Evolutionary conservation across 2,113 vertebrate species (phyloP).

Genomic region (Mirounga angustirostris): DNA sequence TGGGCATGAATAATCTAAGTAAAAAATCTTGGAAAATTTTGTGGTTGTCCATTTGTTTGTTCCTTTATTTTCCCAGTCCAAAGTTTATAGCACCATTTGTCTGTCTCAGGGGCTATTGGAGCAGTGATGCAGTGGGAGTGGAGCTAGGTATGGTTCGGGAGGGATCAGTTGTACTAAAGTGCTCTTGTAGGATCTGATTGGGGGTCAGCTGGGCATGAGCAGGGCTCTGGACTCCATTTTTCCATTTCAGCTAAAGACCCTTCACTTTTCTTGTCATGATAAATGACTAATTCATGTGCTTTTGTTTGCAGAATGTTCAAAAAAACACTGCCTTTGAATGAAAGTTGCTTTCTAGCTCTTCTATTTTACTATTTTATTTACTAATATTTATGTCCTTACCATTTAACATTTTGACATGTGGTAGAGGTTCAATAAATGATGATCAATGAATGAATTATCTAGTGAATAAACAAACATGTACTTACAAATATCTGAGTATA

Average conservation of each 20-base stretch:
- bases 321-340: constrained; percentile 26
- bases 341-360: not conserved
- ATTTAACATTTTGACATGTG: not conserved
- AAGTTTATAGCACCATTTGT: not conserved
- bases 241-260: not conserved
- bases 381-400: not conserved
- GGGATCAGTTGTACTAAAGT: not conserved
- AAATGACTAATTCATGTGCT: not conserved
- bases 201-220: not conserved
- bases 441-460: not conserved
- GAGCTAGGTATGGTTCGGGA: not conserved
- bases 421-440: not conserved
- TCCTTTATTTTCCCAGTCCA: not conserved
- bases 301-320: not conserved
- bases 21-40: not conserved
- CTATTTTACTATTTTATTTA: constrained; percentile 26
- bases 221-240: not conserved
- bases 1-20: not conserved
- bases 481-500: not conserved
- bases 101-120: not conserved
- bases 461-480: not conserved
- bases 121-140: not conserved
- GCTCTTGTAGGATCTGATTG: not conserved
- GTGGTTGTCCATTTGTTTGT: not conserved
- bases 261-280: not conserved